Conservation (phyloP, 2,888 invertebrate species). For the Pomacea canaliculata region DNA sequence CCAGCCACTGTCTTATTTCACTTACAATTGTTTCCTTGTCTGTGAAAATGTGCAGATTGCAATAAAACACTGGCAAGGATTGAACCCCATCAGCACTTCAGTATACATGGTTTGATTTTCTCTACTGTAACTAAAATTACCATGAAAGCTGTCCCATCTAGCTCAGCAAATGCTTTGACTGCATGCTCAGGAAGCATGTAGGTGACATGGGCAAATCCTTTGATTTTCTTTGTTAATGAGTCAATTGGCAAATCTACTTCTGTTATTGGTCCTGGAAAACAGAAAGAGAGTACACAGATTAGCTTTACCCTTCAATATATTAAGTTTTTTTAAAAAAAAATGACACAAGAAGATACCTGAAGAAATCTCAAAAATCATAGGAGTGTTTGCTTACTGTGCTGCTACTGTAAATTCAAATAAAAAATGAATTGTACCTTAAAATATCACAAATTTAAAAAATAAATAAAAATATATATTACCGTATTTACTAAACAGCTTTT, state of each 20-base stretch:
- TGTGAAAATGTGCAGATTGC: no score
- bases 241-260: slow-evolving; percentile 93
- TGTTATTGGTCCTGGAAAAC: slow-evolving; percentile 80
- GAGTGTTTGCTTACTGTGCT: no score
- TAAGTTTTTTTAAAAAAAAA: no score
- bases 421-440: no score
- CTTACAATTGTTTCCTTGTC: no score
- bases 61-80: no score
- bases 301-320: neutral
- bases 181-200: slow-evolving; percentile 97
- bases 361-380: no score
- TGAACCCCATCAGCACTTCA: no score
- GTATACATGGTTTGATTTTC: no score
- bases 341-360: neutral
- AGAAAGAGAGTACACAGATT: neutral
- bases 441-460: no score
- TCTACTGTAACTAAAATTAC: slow-evolving; percentile 44
- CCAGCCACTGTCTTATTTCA: no score
- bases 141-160: slow-evolving; percentile 92
- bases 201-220: slow-evolving; percentile 93
- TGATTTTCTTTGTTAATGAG: slow-evolving; percentile 81
- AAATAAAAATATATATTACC: slow-evolving; percentile 73
- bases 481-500: slow-evolving; percentile 84
- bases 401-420: no score
- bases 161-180: slow-evolving; percentile 84